These are phyloP conservation scores for Panonychus citri DNA, from an alignment of 1,140 invertebrate species.

Conservation along the genomic window DNA sequence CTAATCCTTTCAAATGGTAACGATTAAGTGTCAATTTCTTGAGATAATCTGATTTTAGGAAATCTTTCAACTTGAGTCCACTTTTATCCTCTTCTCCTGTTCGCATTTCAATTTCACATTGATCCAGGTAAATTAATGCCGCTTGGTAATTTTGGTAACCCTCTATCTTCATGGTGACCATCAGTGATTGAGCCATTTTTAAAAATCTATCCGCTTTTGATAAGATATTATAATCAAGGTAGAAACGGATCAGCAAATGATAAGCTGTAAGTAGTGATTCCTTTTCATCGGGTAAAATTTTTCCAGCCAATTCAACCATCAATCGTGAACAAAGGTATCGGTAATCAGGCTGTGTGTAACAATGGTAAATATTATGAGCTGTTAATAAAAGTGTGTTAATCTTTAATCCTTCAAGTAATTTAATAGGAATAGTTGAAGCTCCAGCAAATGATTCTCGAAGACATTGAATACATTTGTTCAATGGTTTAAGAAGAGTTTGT, in stretches of 20 bases:
- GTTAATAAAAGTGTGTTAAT: neutral
- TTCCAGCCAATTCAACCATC: neutral
- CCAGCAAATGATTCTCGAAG: neutral
- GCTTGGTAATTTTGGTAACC: neutral
- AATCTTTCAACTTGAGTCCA: neutral
- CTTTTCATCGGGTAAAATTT: neutral
- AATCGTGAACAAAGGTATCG: neutral
- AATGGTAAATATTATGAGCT: neutral
- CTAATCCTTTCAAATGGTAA: slow-evolving; percentile 1
- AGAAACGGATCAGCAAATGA: neutral
- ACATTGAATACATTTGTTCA: neutral
- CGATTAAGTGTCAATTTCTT: slow-evolving; percentile 8
- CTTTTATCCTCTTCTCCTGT: neutral
- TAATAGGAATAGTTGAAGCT: neutral
- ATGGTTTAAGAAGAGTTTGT: neutral
- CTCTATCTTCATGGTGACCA: neutral
- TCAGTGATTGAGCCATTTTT: neutral
- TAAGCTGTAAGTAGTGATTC: neutral
- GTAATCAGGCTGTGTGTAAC: neutral
- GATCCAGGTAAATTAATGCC: neutral
- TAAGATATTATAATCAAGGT: neutral
- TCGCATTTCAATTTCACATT: slow-evolving; percentile 2
- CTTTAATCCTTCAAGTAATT: neutral
- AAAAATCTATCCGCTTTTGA: neutral
- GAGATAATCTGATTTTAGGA: slow-evolving; percentile 2